These are phyloP conservation scores for Aphis gossypii DNA, from an alignment of 1,140 invertebrate species.

Conservation along the genomic window DNA sequence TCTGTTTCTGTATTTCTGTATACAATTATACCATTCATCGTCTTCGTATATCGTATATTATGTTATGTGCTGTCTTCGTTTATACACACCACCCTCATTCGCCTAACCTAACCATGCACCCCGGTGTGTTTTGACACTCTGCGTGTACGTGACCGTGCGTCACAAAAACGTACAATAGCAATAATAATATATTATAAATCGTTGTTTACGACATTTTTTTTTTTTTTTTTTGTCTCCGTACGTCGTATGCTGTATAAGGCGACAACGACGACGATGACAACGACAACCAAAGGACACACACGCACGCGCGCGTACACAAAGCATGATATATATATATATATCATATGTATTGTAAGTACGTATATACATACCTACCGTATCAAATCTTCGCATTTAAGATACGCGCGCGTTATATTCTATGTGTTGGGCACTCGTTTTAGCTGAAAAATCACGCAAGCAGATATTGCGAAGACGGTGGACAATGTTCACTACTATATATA, in stretches of 20 bases:
- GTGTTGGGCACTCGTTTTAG: not conserved
- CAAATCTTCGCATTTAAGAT: not conserved
- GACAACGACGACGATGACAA: not conserved
- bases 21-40: not conserved
- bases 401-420: not conserved
- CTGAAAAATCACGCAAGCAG: not conserved
- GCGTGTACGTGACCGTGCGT: conserved; percentile 19
- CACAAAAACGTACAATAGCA: conserved; percentile 5
- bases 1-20: not conserved
- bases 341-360: too few relatives aligned
- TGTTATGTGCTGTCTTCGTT: not conserved
- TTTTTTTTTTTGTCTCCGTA: conserved; percentile 21
- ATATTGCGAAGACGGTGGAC: not conserved
- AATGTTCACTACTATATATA: not conserved
- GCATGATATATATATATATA: not conserved
- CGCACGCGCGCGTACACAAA: not conserved
- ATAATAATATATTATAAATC: not conserved
- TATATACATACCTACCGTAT: not conserved
- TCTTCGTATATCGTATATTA: not conserved
- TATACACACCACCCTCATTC: not conserved
- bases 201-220: conserved; percentile 34
- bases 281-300: not conserved
- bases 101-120: not conserved
- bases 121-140: conserved; percentile 25
- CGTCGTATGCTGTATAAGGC: not conserved